Evolutionary conservation across 2,888 invertebrate species (phyloP).

Genomic region (Hylaea fasciaria): DNA sequence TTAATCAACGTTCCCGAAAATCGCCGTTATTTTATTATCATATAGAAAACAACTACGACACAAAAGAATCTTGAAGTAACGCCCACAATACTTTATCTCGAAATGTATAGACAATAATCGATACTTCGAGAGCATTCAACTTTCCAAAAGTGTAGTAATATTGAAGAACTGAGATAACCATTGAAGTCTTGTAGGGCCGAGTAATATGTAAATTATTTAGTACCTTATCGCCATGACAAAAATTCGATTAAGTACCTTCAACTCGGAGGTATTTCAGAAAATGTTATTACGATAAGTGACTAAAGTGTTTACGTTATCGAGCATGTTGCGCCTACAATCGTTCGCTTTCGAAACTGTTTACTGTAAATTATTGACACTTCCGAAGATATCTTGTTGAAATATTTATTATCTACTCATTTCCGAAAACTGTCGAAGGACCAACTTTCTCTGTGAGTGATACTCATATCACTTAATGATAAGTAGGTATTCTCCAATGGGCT

Average conservation of each 20-base stretch:
- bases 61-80: conserved; percentile 3
- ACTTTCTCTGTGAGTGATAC: conserved; percentile 19
- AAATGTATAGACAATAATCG: conserved; percentile 24
- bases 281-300: conserved; percentile 19
- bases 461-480: too few species aligned
- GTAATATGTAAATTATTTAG: conserved; percentile 14
- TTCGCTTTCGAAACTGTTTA: conserved; percentile 28
- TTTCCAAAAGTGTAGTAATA: conserved; percentile 22
- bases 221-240: conserved; percentile 14
- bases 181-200: conserved; percentile 24
- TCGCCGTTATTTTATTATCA: too few species aligned
- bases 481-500: too few species aligned
- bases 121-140: conserved; percentile 21
- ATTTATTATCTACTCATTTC: conserved; percentile 20
- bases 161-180: conserved; percentile 24
- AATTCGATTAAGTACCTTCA: conserved; percentile 6
- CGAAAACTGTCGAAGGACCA: conserved; percentile 24
- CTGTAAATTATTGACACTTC: conserved; percentile 32
- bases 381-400: conserved; percentile 28
- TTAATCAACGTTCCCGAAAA: too few species aligned
- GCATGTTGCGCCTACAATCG: conserved; percentile 5
- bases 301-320: conserved; percentile 25
- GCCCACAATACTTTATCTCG: conserved; percentile 5
- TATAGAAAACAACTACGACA: not conserved
- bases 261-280: conserved; percentile 13